Evolutionary conservation across 1,140 invertebrate genomes (phyloP).

Genomic region (Oryctes rhinoceros): DNA sequence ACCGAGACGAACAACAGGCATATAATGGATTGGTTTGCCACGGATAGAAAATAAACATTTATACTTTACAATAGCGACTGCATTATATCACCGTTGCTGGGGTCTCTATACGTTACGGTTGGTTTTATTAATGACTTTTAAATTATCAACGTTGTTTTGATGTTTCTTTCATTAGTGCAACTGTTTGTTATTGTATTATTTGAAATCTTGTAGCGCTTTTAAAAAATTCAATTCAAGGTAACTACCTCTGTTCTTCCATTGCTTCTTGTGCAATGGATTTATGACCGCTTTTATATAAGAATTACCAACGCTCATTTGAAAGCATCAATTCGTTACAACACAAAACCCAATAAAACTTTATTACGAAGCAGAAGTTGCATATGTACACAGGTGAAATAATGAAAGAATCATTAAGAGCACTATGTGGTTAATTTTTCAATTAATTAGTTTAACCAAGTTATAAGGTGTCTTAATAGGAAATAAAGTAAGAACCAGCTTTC

Average conservation of each 20-base stretch:
- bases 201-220: background rate
- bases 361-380: too few relatives aligned
- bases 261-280: too few relatives aligned
- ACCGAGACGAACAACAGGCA: conserved; percentile 32
- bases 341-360: too few relatives aligned
- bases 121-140: conserved; percentile 30
- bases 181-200: conserved; percentile 17
- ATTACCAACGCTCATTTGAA: too few relatives aligned
- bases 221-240: background rate
- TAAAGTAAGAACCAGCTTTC: too few relatives aligned
- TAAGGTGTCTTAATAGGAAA: too few relatives aligned
- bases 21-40: conserved; percentile 39
- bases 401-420: too few relatives aligned
- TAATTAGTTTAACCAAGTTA: too few relatives aligned
- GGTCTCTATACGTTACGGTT: background rate
- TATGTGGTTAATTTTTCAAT: too few relatives aligned
- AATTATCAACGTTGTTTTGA: conserved; percentile 33
- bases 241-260: background rate
- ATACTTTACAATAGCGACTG: conserved; percentile 40
- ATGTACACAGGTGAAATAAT: too few relatives aligned
- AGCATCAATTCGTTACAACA: too few relatives aligned
- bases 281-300: background rate
- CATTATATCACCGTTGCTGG: conserved; percentile 37
- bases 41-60: conserved; percentile 44
- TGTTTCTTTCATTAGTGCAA: background rate